Percentiles rank a stretch among this genome's conserved stretches.
These are phyloP conservation scores for Dendrolimus punctatus DNA, from an alignment of 1,140 invertebrate species.

Conservation along the genomic window DNA sequence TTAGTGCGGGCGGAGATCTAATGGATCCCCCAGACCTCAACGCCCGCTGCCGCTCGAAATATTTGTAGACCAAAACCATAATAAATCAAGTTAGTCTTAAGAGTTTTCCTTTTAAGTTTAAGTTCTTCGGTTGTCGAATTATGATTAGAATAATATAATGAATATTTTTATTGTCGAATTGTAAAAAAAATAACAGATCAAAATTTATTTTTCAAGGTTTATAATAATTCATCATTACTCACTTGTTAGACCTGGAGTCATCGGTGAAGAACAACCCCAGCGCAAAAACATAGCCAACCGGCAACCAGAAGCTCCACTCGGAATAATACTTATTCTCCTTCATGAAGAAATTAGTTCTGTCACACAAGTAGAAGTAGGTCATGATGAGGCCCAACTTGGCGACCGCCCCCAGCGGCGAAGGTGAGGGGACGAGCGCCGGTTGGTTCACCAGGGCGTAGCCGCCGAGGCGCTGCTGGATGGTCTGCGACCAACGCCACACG, in stretches of 20 bases:
- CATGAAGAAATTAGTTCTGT: slow-evolving; percentile 98
- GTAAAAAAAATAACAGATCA: no score
- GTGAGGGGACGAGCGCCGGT: slow-evolving; percentile 76
- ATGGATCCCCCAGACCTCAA: no score
- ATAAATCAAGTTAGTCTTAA: no score
- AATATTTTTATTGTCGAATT: no score
- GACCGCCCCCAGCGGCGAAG: slow-evolving; percentile 77
- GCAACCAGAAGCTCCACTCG: slow-evolving; percentile 96
- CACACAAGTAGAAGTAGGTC: slow-evolving; percentile 95
- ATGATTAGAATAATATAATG: no score
- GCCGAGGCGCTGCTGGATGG: slow-evolving; percentile 37
- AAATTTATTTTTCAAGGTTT: no score
- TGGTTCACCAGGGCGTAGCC: slow-evolving; percentile 53
- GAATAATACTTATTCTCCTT: slow-evolving; percentile 99
- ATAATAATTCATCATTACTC: slow-evolving; percentile 11
- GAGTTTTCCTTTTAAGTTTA: no score
- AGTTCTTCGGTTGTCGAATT: no score
- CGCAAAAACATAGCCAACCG: slow-evolving; percentile 94
- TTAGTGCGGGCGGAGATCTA: no score
- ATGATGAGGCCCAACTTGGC: slow-evolving; percentile 91
- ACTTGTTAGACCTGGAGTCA: slow-evolving; percentile 84
- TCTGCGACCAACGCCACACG: slow-evolving; percentile 69
- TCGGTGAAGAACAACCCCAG: slow-evolving; percentile 97
- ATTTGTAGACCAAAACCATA: no score
- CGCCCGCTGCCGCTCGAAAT: no score